Evolutionary conservation across 2,113 vertebrate genomes (phyloP), one percentile per base, ranked within the genome.

Genomic region (Bombycilla garrulus): DNA sequence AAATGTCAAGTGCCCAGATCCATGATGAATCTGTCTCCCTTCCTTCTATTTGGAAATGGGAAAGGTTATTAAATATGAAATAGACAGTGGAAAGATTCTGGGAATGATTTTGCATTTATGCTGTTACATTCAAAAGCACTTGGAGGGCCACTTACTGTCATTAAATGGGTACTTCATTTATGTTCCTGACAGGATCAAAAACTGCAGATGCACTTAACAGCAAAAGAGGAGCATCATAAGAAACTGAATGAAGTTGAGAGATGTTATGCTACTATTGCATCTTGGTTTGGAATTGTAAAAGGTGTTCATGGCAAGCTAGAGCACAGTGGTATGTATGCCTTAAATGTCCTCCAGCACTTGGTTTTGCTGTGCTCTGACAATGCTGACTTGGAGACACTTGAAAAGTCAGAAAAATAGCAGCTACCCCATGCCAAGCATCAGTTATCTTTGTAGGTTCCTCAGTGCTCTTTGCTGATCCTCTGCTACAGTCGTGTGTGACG

Each of bases 211-310:
- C 98, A 99, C 96, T 97, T 96, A 88, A 95, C 98, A 71, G 97
- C 98, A 3, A 99, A 99, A 97, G 98, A 99, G 91, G 98, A 98
- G 73, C 98, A 99, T 94, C 96, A 99, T 56, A 99, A 98, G 85
- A 99, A 99, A 85, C 93, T 99, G 88, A 98, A 96, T 84, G 99
- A 99, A 96, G 97, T 98, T 91, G 99, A 99, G 96, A 99, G 97
- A 92, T 98, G 98, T 51, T 99, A 98, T 73, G 94, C 92, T 44
- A 96, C 96, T 50, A 90, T 99, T 72, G 98, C 98, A 47, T 96
- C 90, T 86, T 98, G 99, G 91, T 99, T 98, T 96, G 97, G 97
- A 89, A 17, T 93, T 31, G 76, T 99, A 80, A 99, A 98, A 96
- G 98, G 98, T 76, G 97, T 96, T 62, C 99, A 99, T 88, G 97